Evolutionary conservation across 2,888 invertebrate genomes (phyloP).

Genomic region (Piscicola geometra): DNA sequence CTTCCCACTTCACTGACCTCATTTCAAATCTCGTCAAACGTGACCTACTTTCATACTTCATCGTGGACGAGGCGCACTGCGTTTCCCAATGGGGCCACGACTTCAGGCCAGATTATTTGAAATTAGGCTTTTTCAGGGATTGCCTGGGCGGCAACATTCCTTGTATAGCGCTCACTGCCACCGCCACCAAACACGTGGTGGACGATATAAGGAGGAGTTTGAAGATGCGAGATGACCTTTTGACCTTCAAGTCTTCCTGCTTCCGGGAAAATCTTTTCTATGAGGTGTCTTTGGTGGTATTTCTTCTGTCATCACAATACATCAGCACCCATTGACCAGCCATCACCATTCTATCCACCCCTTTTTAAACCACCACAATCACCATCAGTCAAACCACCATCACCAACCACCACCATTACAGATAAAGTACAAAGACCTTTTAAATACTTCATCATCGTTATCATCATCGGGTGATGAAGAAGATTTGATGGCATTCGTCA

Average conservation of each 20-base stretch:
- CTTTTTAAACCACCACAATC: conserved; percentile 8
- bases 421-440: conserved; percentile 73
- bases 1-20: conserved; percentile 60
- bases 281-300: conserved; percentile 59
- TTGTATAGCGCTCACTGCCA: conserved; percentile 91
- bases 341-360: conserved; percentile 15
- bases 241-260: conserved; percentile 64
- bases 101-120: conserved; percentile 84
- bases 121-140: conserved; percentile 67
- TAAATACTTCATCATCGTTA: conserved; percentile 37
- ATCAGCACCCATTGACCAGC: not conserved
- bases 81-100: conserved; percentile 99
- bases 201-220: conserved; percentile 49
- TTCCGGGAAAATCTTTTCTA: conserved; percentile 90
- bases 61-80: conserved; percentile 76
- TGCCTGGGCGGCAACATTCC: conserved; percentile 66
- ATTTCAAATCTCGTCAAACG: conserved; percentile 68
- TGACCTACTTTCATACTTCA: conserved; percentile 77
- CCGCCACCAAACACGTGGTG: conserved; percentile 65
- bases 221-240: conserved; percentile 63
- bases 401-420: conserved; percentile 21
- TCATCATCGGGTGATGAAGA: conserved; percentile 66
- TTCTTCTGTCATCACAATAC: conserved; percentile 4
- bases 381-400: conserved; percentile 20
- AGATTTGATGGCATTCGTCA: conserved; percentile 63